phyloP scores from a whole-genome alignment of 2,888 invertebrate genomes.

The Caenorhabditis wallacei region DNA sequence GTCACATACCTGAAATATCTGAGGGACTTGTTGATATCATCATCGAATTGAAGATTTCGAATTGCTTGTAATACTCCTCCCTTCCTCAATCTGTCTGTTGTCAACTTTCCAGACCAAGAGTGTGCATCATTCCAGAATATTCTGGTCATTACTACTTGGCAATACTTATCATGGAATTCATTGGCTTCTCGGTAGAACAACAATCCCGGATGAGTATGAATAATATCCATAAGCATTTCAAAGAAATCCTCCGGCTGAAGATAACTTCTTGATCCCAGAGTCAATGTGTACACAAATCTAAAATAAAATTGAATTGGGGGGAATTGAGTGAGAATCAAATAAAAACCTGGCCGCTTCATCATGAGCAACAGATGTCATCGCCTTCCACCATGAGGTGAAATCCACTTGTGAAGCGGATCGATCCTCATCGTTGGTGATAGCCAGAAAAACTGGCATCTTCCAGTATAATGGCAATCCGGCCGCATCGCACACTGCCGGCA shows the following conservation, averaged over 20 bases:
- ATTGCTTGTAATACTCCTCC: slow-evolving; percentile 87
- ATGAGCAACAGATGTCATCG: slow-evolving; percentile 79
- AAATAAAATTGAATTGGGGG: background rate
- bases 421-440: slow-evolving; percentile 75
- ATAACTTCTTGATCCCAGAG: slow-evolving; percentile 83
- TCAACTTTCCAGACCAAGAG: slow-evolving; percentile 96
- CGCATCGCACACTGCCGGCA: slow-evolving; percentile 86
- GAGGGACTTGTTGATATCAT: slow-evolving; percentile 78
- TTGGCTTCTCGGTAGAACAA: slow-evolving; percentile 97
- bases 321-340: slow-evolving; percentile 6
- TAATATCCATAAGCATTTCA: slow-evolving; percentile 91
- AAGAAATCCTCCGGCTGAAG: slow-evolving; percentile 92
- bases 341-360: slow-evolving; percentile 81
- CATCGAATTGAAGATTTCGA: slow-evolving; percentile 72
- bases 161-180: slow-evolving; percentile 98
- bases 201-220: slow-evolving; percentile 91
- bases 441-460: slow-evolving; percentile 94
- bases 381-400: slow-evolving; percentile 77
- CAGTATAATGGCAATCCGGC: slow-evolving; percentile 96
- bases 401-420: slow-evolving; percentile 67
- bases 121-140: slow-evolving; percentile 98
- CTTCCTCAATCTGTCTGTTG: slow-evolving; percentile 91
- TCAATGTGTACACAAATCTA: slow-evolving; percentile 85
- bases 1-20: slow-evolving; percentile 70
- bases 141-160: slow-evolving; percentile 97